Base-by-base conservation (phyloP, 1,140 invertebrate species). In the Zaprionus nigranus region DNA sequence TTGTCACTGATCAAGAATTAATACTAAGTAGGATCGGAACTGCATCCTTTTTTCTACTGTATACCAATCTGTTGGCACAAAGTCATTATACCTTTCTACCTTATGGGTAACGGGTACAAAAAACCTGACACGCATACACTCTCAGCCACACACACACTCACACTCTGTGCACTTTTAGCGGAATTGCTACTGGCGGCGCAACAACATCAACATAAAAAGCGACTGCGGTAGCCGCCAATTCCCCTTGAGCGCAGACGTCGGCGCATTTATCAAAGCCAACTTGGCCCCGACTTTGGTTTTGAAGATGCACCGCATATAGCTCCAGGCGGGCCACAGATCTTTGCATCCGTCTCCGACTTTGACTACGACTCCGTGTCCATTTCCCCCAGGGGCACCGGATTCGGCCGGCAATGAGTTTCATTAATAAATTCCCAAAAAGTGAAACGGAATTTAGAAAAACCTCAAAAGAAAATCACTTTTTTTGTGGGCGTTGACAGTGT, bases 231-330 rank as follows among this genome's bases (percentile, higher is more conserved):
- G 85, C 72, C 54, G 64, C 74, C 74, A 85, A 77, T 79, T 72
- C 75, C 75, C 63, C 75, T 69, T 38, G 62, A 61, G 75, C 40
- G 6, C 71, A 43, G 46, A 11, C 30, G 67, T 20, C 59, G 57
- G 57, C 65, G 75, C 81, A 90, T 87, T 90, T 90, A 90, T 90
- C 84, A 84, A 88, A 90, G 80, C 80, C 58, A 69, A 80, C 71
- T n/a, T 46, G 58, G 53, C 59, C 26, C 46, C 51, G 54, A 60
- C 56, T 67, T 38, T 28, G 81, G 60, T 79, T 86, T 68, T 68
- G 34, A 87, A 84, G 81, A 75, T 84, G 78, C 74, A 84, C 59
- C 62, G 58, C 53, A 63, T 15, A 22, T 46, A 9, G 46, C 66
- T 67, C 76, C 75, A 72, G 62, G 69, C 63, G 71, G 66, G 30